A percentile compares a stretch with the other conserved stretches of the same genome.
Evolutionary conservation across 2,113 vertebrate species (phyloP).

Genomic region (Regulus satrapa): DNA sequence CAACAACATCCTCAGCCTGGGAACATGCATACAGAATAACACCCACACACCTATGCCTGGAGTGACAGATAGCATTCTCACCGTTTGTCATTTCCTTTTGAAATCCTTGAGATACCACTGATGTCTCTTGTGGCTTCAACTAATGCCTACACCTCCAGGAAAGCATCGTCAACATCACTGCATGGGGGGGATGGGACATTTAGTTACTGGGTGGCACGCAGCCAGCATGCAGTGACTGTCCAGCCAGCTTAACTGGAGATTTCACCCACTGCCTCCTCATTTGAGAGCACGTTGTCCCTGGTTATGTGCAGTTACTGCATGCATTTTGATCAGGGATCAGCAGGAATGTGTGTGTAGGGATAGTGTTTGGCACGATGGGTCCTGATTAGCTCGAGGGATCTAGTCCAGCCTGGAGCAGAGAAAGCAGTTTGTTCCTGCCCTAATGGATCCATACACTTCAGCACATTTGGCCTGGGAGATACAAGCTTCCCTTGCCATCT

Average conservation of each 20-base stretch:
- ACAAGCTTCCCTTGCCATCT: background rate
- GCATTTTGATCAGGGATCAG: background rate
- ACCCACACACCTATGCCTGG: background rate
- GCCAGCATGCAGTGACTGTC: fast-evolving
- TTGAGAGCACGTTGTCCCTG: background rate
- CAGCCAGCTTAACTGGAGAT: background rate
- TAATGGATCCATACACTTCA: background rate
- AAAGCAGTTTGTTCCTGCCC: background rate
- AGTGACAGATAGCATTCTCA: background rate
- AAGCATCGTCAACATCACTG: background rate
- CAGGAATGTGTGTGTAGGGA: background rate
- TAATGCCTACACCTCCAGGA: background rate
- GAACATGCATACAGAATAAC: background rate
- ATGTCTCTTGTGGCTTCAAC: background rate
- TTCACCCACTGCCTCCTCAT: background rate
- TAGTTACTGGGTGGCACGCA: fast-evolving
- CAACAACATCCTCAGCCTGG: background rate
- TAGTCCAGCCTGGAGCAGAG: background rate
- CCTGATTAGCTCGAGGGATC: background rate
- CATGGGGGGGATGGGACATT: background rate
- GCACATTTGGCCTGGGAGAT: background rate
- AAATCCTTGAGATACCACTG: background rate
- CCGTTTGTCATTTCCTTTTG: background rate
- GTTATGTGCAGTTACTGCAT: fast-evolving
- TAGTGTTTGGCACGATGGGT: fast-evolving